phyloP scores from a whole-genome alignment of 2,797 vertebrate species.

The Eulemur coronatus region DNA sequence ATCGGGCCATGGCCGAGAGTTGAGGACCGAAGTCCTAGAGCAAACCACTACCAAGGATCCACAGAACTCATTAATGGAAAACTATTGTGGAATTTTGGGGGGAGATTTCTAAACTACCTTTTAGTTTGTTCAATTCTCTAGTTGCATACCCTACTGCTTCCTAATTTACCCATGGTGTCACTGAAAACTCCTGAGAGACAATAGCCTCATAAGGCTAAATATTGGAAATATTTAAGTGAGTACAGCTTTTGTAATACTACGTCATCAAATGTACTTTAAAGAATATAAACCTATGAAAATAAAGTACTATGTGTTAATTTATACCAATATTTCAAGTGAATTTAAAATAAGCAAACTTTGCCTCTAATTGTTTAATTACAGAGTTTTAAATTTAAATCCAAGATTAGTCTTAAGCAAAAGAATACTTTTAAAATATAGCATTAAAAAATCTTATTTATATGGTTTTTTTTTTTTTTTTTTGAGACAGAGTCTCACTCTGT shows the following conservation, averaged over 20 bases:
- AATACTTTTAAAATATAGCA: background rate
- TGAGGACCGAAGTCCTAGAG: background rate
- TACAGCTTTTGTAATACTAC: background rate
- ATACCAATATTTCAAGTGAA: background rate
- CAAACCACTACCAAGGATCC: background rate
- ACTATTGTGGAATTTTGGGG: background rate
- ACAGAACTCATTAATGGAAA: background rate
- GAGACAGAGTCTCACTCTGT: no score
- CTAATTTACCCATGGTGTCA: background rate
- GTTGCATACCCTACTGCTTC: background rate
- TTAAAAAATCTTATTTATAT: background rate
- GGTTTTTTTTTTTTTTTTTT: background rate
- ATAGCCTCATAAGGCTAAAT: background rate
- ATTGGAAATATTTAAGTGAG: background rate
- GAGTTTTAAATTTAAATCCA: conserved; percentile 6
- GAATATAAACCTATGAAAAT: background rate
- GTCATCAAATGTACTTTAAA: background rate
- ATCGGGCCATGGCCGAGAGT: no score
- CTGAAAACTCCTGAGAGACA: background rate
- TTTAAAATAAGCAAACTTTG: background rate
- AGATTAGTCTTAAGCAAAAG: background rate
- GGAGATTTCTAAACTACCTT: background rate
- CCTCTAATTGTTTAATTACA: background rate
- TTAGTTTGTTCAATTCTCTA: background rate
- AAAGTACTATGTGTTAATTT: background rate